Percentiles rank a stretch among this genome's conserved stretches.
These are phyloP conservation scores for Zootoca vivipara DNA, from an alignment of 2,113 vertebrate species.

Conservation along the genomic window DNA sequence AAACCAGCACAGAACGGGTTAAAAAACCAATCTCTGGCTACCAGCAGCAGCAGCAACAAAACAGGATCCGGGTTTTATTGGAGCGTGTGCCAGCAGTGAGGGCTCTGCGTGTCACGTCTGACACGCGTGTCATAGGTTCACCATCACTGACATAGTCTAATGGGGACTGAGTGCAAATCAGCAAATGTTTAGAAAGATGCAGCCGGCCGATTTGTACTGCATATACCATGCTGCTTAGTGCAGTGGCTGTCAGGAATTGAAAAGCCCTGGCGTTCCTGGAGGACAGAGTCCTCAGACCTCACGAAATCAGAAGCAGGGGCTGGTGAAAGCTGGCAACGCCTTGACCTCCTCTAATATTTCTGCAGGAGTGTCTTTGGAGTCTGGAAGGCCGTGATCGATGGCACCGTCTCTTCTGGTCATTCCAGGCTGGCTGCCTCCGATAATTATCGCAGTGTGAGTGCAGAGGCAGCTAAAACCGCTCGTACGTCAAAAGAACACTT, in stretches of 20 bases:
- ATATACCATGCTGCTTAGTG: background rate
- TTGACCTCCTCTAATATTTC: accelerated
- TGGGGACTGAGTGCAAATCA: background rate
- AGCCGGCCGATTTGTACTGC: background rate
- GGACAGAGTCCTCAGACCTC: background rate
- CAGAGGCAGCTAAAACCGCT: slow-evolving; percentile 72
- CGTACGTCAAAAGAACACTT: slow-evolving; percentile 83
- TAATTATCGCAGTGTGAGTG: slow-evolving; percentile 76
- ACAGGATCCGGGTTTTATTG: too few species aligned
- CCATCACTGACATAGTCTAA: background rate
- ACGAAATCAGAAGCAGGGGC: accelerated
- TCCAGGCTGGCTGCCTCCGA: slow-evolving; percentile 77
- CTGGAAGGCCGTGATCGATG: slow-evolving; percentile 86
- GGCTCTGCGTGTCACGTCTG: too few species aligned
- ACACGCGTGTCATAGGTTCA: too few species aligned
- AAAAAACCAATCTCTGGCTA: too few species aligned
- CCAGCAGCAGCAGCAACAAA: too few species aligned
- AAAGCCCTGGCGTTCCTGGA: background rate
- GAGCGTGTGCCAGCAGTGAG: too few species aligned
- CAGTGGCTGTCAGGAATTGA: background rate
- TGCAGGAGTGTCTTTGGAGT: slow-evolving; percentile 79
- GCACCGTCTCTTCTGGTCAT: slow-evolving; percentile 74
- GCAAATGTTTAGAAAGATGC: background rate
- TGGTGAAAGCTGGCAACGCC: accelerated
- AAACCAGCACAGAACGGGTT: too few species aligned